A percentile compares a stretch with the other conserved stretches of the same genome.
Conservation (phyloP, 1,140 invertebrate genomes). For the Drosophila pseudoananassae region DNA sequence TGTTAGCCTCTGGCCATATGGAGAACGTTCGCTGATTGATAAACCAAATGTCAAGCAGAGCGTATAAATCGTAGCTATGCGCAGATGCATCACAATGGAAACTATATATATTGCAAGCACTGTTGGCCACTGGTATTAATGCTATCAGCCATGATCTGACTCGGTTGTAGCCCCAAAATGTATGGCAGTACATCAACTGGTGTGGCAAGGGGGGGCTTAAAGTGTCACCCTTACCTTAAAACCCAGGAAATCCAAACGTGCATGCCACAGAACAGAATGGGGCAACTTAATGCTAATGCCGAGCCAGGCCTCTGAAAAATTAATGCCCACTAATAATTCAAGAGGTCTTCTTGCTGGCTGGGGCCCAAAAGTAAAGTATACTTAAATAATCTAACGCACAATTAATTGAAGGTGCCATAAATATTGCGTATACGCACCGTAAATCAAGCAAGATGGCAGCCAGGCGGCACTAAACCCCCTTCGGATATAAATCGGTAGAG, state of each 20-base stretch:
- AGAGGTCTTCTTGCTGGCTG: slow-evolving; percentile 12
- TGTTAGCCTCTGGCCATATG: slow-evolving; percentile 25
- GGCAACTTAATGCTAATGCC: slow-evolving; percentile 40
- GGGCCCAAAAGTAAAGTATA: slow-evolving; percentile 39
- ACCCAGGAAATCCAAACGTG: slow-evolving; percentile 11
- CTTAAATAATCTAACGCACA: slow-evolving; percentile 78
- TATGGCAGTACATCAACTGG: slow-evolving; percentile 40
- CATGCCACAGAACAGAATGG: background rate
- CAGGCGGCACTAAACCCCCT: slow-evolving; percentile 17
- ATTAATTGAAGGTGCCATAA: slow-evolving; percentile 81
- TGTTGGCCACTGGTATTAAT: slow-evolving; percentile 2
- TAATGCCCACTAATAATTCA: slow-evolving; percentile 77
- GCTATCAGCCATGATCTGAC: slow-evolving; percentile 13
- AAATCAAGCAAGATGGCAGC: slow-evolving; percentile 57
- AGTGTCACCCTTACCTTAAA: slow-evolving; percentile 35
- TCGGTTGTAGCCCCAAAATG: slow-evolving; percentile 11
- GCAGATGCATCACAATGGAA: slow-evolving; percentile 33
- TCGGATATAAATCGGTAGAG: background rate
- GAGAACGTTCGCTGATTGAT: slow-evolving; percentile 30
- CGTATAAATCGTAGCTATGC: slow-evolving; percentile 42
- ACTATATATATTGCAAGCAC: background rate
- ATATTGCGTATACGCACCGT: slow-evolving; percentile 76
- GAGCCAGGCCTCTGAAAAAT: slow-evolving; percentile 55
- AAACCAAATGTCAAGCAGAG: slow-evolving; percentile 54
- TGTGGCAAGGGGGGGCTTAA: slow-evolving; percentile 15